These are phyloP conservation scores for Corythornis cristatus DNA, from an alignment of 2,113 vertebrate genomes.

Conservation along the genomic window DNA sequence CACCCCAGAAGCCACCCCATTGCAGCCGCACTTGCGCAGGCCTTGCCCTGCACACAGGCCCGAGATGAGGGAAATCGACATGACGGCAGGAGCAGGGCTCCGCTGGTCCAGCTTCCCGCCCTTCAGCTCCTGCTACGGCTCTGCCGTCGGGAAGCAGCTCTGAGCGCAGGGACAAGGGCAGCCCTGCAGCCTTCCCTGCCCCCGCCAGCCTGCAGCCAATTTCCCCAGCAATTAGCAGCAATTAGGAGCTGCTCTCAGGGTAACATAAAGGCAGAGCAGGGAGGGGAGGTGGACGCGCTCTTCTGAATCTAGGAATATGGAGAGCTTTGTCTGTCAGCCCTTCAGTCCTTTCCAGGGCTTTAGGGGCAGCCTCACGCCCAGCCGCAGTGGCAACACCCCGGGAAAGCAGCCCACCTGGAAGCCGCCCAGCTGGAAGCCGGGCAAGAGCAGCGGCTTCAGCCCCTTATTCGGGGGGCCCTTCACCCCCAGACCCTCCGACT, in stretches of 20 bases:
- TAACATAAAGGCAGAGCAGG: slow-evolving; percentile 49
- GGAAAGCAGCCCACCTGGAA: slow-evolving; percentile 76
- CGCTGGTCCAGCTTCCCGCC: fast-evolving
- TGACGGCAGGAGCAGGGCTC: fast-evolving
- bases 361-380: not conserved
- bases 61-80: too few relatives aligned
- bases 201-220: not conserved
- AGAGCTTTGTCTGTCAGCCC: slow-evolving; percentile 76
- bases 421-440: slow-evolving; percentile 76
- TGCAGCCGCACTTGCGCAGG: too few relatives aligned
- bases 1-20: not conserved
- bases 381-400: not conserved
- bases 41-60: too few relatives aligned
- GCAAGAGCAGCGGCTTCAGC: slow-evolving; percentile 49
- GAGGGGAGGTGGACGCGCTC: fast-evolving
- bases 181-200: not conserved
- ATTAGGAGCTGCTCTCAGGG: not conserved
- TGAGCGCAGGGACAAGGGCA: fast-evolving
- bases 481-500: slow-evolving; percentile 63
- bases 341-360: slow-evolving; percentile 60
- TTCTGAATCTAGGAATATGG: slow-evolving; percentile 62
- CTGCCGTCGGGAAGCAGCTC: fast-evolving
- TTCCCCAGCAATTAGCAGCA: slow-evolving; percentile 4
- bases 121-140: fast-evolving
- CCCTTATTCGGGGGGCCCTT: slow-evolving; percentile 40